Evolutionary conservation across 2,797 vertebrate species (phyloP).

Genomic region (Melanotaenia boesemani): DNA sequence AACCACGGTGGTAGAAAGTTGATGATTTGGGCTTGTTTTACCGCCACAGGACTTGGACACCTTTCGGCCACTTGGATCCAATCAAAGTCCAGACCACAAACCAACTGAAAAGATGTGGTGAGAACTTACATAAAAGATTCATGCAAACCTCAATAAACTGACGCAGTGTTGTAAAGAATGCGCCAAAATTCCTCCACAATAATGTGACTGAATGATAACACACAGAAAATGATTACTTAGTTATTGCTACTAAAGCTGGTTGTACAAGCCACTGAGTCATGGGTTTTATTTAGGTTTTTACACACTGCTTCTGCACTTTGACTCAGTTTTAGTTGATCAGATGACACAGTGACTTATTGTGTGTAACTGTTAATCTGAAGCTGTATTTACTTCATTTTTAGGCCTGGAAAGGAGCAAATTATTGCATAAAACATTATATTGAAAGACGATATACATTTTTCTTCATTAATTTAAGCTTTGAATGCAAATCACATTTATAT

Average conservation of each 20-base stretch:
- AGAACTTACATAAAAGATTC: background rate
- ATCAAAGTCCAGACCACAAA: background rate
- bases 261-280: background rate
- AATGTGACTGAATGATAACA: background rate
- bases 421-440: background rate
- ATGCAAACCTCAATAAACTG: background rate
- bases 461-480: constrained; percentile 1
- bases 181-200: background rate
- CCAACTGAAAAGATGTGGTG: no score
- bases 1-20: background rate
- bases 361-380: background rate
- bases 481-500: background rate
- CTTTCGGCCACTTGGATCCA: background rate
- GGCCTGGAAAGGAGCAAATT: background rate
- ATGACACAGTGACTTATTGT: background rate
- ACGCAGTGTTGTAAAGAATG: background rate
- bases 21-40: background rate
- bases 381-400: background rate
- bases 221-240: background rate
- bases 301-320: background rate
- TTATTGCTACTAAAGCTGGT: background rate
- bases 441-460: no score
- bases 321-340: background rate
- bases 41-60: background rate
- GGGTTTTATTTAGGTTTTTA: background rate